Percentiles rank a stretch among this genome's conserved stretches.
These are phyloP conservation scores for Mya arenaria DNA, from an alignment of 1,140 invertebrate species.

Conservation along the genomic window DNA sequence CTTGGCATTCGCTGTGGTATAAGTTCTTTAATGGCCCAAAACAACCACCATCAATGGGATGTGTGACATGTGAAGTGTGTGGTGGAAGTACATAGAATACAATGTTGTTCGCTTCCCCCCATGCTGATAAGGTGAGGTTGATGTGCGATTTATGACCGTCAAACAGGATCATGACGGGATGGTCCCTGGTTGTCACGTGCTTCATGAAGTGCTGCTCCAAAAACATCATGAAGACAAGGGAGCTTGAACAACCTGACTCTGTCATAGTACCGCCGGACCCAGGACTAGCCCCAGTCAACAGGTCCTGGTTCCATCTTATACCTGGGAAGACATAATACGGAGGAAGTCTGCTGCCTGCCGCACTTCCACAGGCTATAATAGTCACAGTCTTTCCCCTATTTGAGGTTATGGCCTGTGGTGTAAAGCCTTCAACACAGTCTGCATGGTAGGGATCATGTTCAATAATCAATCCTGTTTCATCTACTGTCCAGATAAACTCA, in stretches of 20 bases:
- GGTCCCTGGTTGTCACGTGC: neutral
- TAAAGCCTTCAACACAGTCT: conserved; percentile 11
- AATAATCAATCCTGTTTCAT: conserved; percentile 51
- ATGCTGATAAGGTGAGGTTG: neutral
- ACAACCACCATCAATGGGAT: conserved; percentile 39
- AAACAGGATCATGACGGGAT: conserved; percentile 2
- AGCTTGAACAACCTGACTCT: neutral
- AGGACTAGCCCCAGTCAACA: neutral
- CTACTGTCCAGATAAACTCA: conserved; percentile 51
- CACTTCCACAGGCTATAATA: conserved; percentile 13
- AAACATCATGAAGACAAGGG: neutral
- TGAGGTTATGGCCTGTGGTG: conserved; percentile 1
- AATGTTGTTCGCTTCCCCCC: conserved; percentile 15
- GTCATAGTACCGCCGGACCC: neutral
- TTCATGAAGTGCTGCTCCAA: conserved; percentile 18
- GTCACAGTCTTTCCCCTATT: neutral
- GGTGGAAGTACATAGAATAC: conserved; percentile 30
- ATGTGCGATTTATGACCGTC: conserved; percentile 41
- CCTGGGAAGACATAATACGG: neutral
- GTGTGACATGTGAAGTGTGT: conserved; percentile 21
- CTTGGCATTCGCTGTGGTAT: conserved; percentile 5
- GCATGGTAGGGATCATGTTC: conserved; percentile 25
- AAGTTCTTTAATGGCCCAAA: conserved; percentile 32
- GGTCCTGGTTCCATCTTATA: neutral
- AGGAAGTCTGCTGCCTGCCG: neutral